Percentiles rank a stretch among this genome's conserved stretches.
These are phyloP conservation scores for Cataglyphis albicans DNA, from an alignment of 2,888 invertebrate genomes.

Conservation along the genomic window DNA sequence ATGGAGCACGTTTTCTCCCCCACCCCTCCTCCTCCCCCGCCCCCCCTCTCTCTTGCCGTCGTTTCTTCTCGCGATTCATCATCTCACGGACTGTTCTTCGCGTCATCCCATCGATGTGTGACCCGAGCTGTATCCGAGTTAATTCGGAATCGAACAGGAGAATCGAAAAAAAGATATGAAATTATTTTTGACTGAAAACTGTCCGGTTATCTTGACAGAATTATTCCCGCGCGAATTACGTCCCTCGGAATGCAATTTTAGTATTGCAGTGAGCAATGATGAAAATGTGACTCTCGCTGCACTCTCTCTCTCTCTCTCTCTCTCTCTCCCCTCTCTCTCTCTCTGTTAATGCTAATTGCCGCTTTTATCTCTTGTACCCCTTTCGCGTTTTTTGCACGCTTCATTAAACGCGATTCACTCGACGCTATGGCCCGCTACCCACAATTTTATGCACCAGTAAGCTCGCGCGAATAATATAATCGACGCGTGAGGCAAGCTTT, in stretches of 20 bases:
- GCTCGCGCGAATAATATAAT: conserved; percentile 34
- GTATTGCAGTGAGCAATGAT: background rate
- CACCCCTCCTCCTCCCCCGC: no score
- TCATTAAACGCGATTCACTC: conserved; percentile 70
- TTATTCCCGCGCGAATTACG: background rate
- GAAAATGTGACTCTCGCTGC: conserved; percentile 42
- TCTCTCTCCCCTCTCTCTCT: no score
- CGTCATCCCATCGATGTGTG: no score
- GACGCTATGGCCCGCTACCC: conserved; percentile 46
- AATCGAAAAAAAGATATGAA: background rate
- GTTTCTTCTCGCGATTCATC: conserved; percentile 37
- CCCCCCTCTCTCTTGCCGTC: background rate
- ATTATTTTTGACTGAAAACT: background rate
- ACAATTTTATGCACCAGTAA: conserved; percentile 40
- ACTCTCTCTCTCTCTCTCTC: background rate
- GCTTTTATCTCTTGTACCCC: conserved; percentile 41
- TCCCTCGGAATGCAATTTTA: conserved; percentile 18
- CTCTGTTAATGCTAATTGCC: conserved; percentile 67
- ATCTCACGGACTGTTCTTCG: background rate
- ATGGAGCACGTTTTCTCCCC: conserved; percentile 31
- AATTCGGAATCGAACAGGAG: background rate
- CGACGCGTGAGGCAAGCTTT: conserved; percentile 46
- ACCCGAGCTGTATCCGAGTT: no score
- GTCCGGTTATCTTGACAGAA: background rate
- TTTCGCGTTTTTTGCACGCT: conserved; percentile 51